Evolutionary conservation across 2,888 invertebrate species (phyloP), one percentile per base, ranked within the genome.

Genomic region (Podotricha telesiphe): DNA sequence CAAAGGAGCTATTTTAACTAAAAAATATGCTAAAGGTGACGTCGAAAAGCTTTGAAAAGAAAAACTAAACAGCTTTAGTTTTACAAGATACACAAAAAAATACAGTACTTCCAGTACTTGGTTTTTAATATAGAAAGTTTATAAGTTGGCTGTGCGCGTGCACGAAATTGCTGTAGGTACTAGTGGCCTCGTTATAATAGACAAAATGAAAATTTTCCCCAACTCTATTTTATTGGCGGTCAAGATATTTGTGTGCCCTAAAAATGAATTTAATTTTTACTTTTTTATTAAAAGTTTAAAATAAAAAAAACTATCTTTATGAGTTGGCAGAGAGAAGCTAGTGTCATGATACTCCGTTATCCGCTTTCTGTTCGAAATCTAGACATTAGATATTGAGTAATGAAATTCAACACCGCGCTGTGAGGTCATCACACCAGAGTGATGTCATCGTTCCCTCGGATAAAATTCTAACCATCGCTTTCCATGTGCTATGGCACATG

Each of bases 121-220:
- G 48, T 62, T 13, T 62, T 62, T 62, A 50, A 48, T 62, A 62
- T 50, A 48, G 37, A 50, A 62, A 62, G 34, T 62, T 62, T 50
- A 62, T 50, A 62, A 62, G 37, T 62, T 37, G 15, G 28, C 4
- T 13, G 34, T 17, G 62, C 48, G 45, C 62, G 47, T 28, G 50
- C 50, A 62, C 37, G 34, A 62, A 62, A 62, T 34, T 48, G 20
- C 48, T 62, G 37, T 62, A 62, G 17, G 62, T 62, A 34, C 15
- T 17, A 8, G 19, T 37, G 17, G 37, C 19, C 37, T 17, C 8
- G 37, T 34, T 17, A 15, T 62, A 34, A 45, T 59, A 59, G 45
- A 59, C 42, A 62, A 62, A 20, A 48, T 62, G 48, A 62, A 50
- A 48, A 48, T 34, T 62, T 48, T 34, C 48, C 19, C 13, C 34